These are phyloP conservation scores for Actinernus sp. DNA, from an alignment of 92 coral and sea anemone species.

Conservation along the genomic window DNA sequence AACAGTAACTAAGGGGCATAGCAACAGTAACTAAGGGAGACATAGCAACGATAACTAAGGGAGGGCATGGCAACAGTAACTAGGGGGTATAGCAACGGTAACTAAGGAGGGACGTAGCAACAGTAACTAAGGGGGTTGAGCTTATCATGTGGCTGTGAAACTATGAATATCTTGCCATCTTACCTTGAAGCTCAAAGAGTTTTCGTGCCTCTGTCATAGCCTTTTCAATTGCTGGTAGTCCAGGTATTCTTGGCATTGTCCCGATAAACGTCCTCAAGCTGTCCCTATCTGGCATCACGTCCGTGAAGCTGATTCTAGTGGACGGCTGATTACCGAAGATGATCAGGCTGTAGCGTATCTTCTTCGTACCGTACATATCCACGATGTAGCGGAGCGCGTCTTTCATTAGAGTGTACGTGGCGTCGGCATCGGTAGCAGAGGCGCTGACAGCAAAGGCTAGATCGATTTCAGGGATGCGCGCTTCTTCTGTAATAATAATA, in stretches of 20 bases:
- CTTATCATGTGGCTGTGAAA: too few species aligned
- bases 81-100: too few species aligned
- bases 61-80: too few species aligned
- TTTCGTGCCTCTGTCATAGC: slow-evolving; percentile 29
- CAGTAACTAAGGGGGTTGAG: too few species aligned
- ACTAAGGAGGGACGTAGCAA: too few species aligned
- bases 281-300: slow-evolving; percentile 29
- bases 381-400: slow-evolving; percentile 63
- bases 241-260: slow-evolving; percentile 2
- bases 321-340: slow-evolving; percentile 48
- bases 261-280: neutral
- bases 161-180: too few species aligned
- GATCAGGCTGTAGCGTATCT: slow-evolving; percentile 71
- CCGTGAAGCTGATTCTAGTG: slow-evolving; percentile 35
- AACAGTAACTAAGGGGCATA: too few species aligned
- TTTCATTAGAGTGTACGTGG: slow-evolving; percentile 67
- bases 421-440: slow-evolving; percentile 52
- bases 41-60: too few species aligned
- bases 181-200: slow-evolving; percentile 21
- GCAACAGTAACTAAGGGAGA: too few species aligned
- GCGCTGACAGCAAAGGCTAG: slow-evolving; percentile 83
- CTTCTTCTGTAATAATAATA: slow-evolving; percentile 8
- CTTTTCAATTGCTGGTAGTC: slow-evolving; percentile 33
- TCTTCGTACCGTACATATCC: slow-evolving; percentile 66
- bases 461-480: slow-evolving; percentile 52